Evolutionary conservation across 2,888 invertebrate genomes (phyloP).

Genomic region (Coremacera marginata): DNA sequence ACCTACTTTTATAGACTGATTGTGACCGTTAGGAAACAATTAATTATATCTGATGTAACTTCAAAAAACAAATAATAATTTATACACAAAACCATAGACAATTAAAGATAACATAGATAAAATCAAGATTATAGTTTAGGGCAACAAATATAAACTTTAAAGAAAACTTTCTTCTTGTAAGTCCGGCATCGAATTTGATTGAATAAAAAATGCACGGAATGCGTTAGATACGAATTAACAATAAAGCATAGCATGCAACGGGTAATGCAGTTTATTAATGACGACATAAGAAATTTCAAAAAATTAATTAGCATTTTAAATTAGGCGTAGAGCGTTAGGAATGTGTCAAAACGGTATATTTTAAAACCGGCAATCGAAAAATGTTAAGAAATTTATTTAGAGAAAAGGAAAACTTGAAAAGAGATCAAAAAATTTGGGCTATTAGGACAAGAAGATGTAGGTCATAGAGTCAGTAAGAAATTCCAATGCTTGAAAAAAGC

Average conservation of each 20-base stretch:
- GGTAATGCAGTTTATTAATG: no score
- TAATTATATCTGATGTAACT: not conserved
- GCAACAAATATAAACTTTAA: not conserved
- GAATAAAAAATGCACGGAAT: slow-evolving; percentile 29
- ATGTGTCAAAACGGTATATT: no score
- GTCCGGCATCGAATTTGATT: not conserved
- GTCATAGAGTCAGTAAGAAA: no score
- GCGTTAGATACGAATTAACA: not conserved
- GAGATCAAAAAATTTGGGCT: no score
- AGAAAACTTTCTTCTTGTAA: slow-evolving; percentile 3
- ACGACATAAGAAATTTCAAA: no score
- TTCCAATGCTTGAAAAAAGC: no score
- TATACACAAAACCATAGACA: not conserved
- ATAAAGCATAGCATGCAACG: no score
- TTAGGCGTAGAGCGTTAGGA: no score
- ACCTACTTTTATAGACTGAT: not conserved
- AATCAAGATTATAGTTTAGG: not conserved
- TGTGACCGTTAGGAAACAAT: not conserved
- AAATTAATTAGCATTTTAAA: not conserved
- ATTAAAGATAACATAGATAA: not conserved
- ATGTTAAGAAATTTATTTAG: no score
- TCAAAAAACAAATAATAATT: not conserved
- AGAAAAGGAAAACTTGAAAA: no score
- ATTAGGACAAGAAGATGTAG: no score
- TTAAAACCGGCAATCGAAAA: no score